Evolutionary conservation across 2,888 invertebrate species (phyloP), one percentile per base, ranked within the genome.

Genomic region (Andrena praecox): DNA sequence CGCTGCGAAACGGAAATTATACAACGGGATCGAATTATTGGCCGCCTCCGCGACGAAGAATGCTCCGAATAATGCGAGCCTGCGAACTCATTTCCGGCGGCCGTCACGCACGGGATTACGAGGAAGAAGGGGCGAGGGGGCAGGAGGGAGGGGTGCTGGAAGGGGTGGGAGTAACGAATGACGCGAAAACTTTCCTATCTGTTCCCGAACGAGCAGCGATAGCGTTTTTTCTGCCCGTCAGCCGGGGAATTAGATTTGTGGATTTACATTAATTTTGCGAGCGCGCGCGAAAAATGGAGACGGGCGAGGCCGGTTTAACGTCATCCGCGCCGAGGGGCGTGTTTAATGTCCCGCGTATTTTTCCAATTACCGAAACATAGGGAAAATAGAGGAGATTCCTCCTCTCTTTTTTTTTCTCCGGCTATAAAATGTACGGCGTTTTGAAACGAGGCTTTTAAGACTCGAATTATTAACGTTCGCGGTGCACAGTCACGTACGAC

Each of bases 11-110:
- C 89, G 89, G 91, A 91, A 91, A 91, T 91, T 91, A 87, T 88
- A 87, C 77, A 60, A 80, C 80, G 87, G 42, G 88, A 87, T 91
- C 88, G 85, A 86, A 90, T 89, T 89, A 88, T 86, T 84, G 84
- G 68, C 68, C 79, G 64, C 35, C 59, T 74, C 74, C 67, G 75
- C 72, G 69, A 60, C 83, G 87, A 89, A 88, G 87, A 90, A 90
- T 90, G 82, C 83, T 75, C 62, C 77, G 87, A 77, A 84, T 87
- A 89, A 89, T 82, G 85, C 84, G 83, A 83, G 85, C 77, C 67
- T 84, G 83, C 85, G 84, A 86, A 85, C 87, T 90, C 90, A 90
- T 90, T 90, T 90, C 90, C 90, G 89, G 31, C 71, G 80, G 31
- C 68, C 81, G 69, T 71, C 79, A 83, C 80, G 72, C 78, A 54